Percentiles rank a stretch among this genome's conserved stretches.
Evolutionary conservation across 92 coral and sea anemone genomes (phyloP).

Genomic region (Epizoanthus rinbou): DNA sequence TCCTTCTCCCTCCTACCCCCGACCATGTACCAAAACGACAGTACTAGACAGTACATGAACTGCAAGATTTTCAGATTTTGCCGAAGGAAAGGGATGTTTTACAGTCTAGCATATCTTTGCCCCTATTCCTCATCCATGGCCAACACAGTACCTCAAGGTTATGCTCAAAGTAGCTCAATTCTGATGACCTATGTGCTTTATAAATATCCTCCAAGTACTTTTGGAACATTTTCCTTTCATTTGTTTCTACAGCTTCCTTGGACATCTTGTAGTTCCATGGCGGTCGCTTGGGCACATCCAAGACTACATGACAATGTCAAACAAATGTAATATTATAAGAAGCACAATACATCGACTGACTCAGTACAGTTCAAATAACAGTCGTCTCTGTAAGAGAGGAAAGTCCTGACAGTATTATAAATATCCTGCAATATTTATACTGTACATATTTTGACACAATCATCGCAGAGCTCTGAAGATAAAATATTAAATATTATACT

Average conservation of each 20-base stretch:
- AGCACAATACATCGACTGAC: background rate
- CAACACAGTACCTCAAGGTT: constrained; percentile 81
- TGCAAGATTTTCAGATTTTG: no score
- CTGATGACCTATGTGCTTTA: constrained; percentile 57
- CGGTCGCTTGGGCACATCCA: constrained; percentile 96
- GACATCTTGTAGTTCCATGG: constrained; percentile 89
- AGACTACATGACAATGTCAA: constrained; percentile 48
- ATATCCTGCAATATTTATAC: no score
- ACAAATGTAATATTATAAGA: background rate
- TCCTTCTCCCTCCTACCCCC: no score
- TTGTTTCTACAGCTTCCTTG: constrained; percentile 82
- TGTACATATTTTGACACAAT: background rate
- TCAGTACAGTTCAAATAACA: no score
- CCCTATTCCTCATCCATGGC: background rate
- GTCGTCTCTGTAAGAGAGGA: no score
- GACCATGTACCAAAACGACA: no score
- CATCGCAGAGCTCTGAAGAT: background rate
- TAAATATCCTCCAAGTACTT: constrained; percentile 75
- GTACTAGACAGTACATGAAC: no score
- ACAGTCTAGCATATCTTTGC: no score
- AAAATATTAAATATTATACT: no score
- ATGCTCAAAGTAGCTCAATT: constrained; percentile 94
- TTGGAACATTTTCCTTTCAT: constrained; percentile 79
- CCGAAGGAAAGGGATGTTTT: no score
- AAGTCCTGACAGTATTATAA: no score